Evolutionary conservation across 2,888 invertebrate species (phyloP).

Genomic region (Trilocha varians): DNA sequence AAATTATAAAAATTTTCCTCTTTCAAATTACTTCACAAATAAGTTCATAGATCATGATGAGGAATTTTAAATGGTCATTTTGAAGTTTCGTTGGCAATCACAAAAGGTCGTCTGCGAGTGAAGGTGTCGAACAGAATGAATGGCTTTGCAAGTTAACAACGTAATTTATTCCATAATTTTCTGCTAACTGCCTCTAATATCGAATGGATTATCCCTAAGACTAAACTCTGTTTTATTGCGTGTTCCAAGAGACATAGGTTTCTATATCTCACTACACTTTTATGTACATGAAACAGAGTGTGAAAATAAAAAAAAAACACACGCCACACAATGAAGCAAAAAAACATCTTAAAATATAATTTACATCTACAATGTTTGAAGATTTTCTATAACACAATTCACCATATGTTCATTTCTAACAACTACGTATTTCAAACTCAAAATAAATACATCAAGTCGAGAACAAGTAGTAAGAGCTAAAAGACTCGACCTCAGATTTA

Average conservation of each 20-base stretch:
- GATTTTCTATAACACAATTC: too few relatives aligned
- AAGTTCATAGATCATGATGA: background rate
- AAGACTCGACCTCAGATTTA: conserved; percentile 50
- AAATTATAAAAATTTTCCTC: background rate
- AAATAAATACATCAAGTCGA: conserved; percentile 8
- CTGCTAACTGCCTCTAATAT: conserved; percentile 42
- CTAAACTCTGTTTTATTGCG: too few relatives aligned
- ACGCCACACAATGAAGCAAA: too few relatives aligned
- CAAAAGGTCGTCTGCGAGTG: background rate
- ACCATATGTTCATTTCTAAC: too few relatives aligned
- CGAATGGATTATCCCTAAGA: conserved; percentile 32
- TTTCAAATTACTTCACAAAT: too few relatives aligned
- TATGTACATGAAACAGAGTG: too few relatives aligned
- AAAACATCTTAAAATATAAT: too few relatives aligned
- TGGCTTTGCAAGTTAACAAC: conserved; percentile 37
- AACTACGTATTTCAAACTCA: conserved; percentile 5
- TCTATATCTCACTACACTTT: too few relatives aligned
- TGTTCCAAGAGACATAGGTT: too few relatives aligned
- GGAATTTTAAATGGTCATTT: background rate
- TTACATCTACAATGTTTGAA: too few relatives aligned
- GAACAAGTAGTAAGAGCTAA: conserved; percentile 36
- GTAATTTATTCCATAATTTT: conserved; percentile 58
- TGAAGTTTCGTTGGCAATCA: background rate
- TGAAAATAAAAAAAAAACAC: too few relatives aligned
- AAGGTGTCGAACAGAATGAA: conserved; percentile 3